A percentile compares a stretch with the other conserved stretches of the same genome.
Conservation (phyloP, 2,797 vertebrate species). For the Gallinago solitaria region DNA sequence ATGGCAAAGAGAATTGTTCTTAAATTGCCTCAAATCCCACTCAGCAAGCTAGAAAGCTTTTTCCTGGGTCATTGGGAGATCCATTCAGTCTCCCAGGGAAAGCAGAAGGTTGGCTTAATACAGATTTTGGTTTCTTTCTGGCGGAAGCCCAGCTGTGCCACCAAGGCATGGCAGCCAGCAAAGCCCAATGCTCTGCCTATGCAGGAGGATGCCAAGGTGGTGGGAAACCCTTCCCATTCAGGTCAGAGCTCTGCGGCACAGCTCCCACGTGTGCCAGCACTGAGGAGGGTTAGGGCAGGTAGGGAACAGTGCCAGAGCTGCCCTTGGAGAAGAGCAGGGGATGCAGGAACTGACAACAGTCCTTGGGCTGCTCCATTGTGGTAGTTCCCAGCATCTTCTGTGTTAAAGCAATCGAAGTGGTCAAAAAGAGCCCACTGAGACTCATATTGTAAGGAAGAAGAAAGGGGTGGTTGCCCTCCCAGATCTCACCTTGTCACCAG, state of each 20-base stretch:
- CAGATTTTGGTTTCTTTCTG: background rate
- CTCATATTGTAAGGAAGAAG: background rate
- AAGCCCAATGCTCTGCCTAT: background rate
- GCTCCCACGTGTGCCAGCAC: accelerated
- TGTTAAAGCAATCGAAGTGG: background rate
- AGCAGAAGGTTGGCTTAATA: background rate
- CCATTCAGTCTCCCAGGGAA: background rate
- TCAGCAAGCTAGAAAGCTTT: background rate
- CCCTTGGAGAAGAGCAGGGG: background rate
- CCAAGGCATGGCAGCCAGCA: background rate
- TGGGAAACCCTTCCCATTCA: background rate
- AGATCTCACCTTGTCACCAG: background rate
- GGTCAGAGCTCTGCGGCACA: background rate
- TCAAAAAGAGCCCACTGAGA: background rate
- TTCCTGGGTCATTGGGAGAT: background rate
- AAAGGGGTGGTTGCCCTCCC: background rate
- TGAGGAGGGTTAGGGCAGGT: background rate
- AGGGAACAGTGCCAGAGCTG: background rate
- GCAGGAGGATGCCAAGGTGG: background rate
- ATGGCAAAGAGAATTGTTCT: background rate
- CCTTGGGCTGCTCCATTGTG: background rate
- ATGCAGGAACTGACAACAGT: accelerated
- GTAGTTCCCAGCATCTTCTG: background rate
- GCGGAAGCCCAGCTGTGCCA: background rate
- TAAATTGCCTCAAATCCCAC: background rate